Evolutionary conservation across 2,113 vertebrate species (phyloP).

Genomic region (Actenoides lindsayi): DNA sequence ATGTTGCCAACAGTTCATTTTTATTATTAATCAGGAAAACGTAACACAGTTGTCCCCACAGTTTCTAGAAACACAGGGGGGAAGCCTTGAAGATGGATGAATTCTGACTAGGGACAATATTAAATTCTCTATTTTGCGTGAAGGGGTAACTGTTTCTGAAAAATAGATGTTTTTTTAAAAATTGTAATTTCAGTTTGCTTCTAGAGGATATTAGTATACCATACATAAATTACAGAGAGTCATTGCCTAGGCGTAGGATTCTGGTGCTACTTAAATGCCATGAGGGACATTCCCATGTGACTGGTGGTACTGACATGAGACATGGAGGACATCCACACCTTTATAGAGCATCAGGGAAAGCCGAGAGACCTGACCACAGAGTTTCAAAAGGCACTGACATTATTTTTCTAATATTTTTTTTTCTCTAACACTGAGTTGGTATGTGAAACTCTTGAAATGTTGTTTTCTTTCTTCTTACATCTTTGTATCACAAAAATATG

Average conservation of each 20-base stretch:
- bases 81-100: background rate
- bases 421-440: background rate
- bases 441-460: background rate
- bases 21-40: background rate
- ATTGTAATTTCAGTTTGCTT: background rate
- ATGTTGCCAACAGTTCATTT: slow-evolving; percentile 21
- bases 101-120: background rate
- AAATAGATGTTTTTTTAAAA: background rate
- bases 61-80: background rate
- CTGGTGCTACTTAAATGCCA: background rate
- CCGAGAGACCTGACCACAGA: rapidly evolving
- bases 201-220: background rate
- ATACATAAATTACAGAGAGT: background rate
- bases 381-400: background rate
- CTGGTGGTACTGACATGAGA: background rate
- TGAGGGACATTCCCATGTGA: background rate
- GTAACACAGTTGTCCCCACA: background rate
- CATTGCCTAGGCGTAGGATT: background rate
- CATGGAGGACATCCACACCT: background rate
- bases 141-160: background rate
- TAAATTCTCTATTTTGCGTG: background rate
- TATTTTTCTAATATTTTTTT: background rate
- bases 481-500: background rate
- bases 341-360: background rate
- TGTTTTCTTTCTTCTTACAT: background rate